Evolutionary conservation across 2,797 vertebrate genomes (phyloP).

Genomic region (Microchirus variegatus): DNA sequence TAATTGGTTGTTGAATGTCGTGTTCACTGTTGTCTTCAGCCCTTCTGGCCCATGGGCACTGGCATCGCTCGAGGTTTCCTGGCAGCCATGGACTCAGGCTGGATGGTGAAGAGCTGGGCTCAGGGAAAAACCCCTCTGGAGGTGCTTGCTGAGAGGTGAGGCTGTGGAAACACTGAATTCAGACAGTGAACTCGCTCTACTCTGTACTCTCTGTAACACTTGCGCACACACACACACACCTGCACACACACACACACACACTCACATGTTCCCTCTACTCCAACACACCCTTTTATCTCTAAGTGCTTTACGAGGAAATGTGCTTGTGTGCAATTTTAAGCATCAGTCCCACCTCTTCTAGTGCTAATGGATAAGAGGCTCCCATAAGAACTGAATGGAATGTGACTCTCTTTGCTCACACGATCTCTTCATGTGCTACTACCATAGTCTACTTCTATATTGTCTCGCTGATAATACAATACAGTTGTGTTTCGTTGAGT

Average conservation of each 20-base stretch:
- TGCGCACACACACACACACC: not conserved
- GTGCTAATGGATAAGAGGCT: constrained; percentile 61
- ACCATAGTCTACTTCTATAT: not conserved
- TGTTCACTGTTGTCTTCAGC: constrained; percentile 71
- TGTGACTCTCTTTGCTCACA: constrained; percentile 37
- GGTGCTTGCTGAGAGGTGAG: constrained; percentile 96
- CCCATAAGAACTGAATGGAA: constrained; percentile 45
- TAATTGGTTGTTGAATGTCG: constrained; percentile 56
- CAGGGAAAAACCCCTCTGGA: constrained; percentile 90
- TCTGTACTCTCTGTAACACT: not conserved
- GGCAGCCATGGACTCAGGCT: constrained; percentile 95
- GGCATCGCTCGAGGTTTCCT: constrained; percentile 97
- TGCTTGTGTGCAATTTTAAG: constrained; percentile 48
- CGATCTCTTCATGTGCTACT: not conserved
- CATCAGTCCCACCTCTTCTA: constrained; percentile 56
- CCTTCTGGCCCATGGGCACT: constrained; percentile 99
- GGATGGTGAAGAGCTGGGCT: constrained; percentile 98
- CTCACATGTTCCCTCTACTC: constrained; percentile 22
- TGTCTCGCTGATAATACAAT: not conserved
- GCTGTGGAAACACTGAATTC: constrained; percentile 48
- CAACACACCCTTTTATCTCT: constrained; percentile 67
- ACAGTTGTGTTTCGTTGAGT: not conserved
- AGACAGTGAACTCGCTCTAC: not conserved
- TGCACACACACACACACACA: constrained; percentile 5
- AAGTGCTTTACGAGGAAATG: constrained; percentile 71